Evolutionary conservation across 1,140 invertebrate genomes (phyloP).

Genomic region (Lordiphosa mommai): DNA sequence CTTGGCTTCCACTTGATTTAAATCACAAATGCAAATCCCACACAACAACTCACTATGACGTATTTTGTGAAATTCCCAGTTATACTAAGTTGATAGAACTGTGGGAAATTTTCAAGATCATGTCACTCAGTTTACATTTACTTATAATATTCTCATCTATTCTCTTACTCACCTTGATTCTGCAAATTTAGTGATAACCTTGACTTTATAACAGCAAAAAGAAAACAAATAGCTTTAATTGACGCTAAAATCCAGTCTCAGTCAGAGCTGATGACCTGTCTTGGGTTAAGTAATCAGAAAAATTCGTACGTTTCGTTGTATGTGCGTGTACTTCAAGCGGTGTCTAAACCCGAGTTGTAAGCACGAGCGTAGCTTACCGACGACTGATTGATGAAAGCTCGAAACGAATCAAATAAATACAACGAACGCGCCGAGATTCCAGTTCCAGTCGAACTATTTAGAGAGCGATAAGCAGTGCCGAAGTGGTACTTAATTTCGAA

Average conservation of each 20-base stretch:
- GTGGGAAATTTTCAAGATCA: neutral
- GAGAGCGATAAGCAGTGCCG: neutral
- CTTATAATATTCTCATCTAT: neutral
- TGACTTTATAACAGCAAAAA: slow-evolving; percentile 2
- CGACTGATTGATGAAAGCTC: slow-evolving; percentile 1
- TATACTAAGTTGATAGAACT: neutral
- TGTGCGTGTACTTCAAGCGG: neutral
- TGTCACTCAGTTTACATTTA: neutral
- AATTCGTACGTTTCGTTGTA: neutral
- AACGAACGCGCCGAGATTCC: neutral
- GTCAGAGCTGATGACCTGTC: neutral
- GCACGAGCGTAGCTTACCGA: slow-evolving; percentile 1
- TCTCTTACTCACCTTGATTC: neutral
- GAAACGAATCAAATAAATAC: slow-evolving; percentile 1
- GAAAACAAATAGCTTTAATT: slow-evolving; percentile 2
- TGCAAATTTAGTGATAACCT: neutral
- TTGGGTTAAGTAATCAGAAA: neutral
- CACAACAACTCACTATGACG: too few species aligned
- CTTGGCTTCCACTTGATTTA: too few species aligned
- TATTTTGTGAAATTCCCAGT: too few species aligned
- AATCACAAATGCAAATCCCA: too few species aligned
- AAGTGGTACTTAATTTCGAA: neutral
- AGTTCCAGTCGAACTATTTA: neutral
- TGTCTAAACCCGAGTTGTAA: neutral
- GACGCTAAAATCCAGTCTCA: neutral